A percentile compares a stretch with the other conserved stretches of the same genome.
Evolutionary conservation across 2,888 invertebrate species (phyloP).

Genomic region (Adela reaumurella): DNA sequence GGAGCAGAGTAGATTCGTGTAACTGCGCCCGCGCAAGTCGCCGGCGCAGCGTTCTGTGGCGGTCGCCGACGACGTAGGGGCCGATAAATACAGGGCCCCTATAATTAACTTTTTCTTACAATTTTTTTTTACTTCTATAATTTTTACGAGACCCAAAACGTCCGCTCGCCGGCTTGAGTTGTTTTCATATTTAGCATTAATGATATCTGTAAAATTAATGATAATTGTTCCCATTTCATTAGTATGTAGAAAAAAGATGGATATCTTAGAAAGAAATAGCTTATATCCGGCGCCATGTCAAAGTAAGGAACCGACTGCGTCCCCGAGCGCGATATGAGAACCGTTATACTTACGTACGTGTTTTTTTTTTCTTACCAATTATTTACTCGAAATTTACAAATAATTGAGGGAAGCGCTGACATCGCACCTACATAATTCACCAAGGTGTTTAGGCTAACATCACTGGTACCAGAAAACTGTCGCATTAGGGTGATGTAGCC

Average conservation of each 20-base stretch:
- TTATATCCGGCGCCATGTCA: neutral
- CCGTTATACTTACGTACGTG: no score
- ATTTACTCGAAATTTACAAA: no score
- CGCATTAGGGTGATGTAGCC: no score
- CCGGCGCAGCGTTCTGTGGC: neutral
- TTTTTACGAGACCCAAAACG: neutral
- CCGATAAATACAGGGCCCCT: neutral
- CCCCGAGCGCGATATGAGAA: no score
- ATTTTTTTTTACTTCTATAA: neutral
- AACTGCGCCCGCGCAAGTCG: no score
- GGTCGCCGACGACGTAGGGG: neutral
- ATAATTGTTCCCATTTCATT: conserved; percentile 6
- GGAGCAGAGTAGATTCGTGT: no score
- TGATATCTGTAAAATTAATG: conserved; percentile 19
- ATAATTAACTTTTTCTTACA: neutral
- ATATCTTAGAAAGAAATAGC: neutral
- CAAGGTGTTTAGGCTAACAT: no score
- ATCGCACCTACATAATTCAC: no score
- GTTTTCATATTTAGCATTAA: conserved; percentile 14
- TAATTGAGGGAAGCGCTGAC: no score
- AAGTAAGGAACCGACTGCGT: no score
- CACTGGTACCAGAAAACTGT: no score
- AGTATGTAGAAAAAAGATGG: neutral
- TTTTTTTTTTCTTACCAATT: no score
- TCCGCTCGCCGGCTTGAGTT: neutral